Evolutionary conservation across 2,888 invertebrate species (phyloP), one percentile per base, ranked within the genome.

Genomic region (Anorthoa munda): DNA sequence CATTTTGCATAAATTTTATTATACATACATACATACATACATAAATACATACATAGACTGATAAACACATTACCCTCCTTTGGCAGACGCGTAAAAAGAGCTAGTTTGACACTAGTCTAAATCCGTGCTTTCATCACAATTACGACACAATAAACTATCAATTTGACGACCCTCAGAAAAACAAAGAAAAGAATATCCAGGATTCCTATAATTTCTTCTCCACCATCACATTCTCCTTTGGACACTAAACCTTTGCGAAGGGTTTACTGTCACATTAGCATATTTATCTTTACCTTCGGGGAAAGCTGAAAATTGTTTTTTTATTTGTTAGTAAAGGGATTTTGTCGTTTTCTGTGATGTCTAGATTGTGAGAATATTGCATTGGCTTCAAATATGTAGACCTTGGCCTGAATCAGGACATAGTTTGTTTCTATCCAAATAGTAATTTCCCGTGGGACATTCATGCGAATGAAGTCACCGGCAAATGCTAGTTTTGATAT

Each of bases 191-290:
- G 53, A 58, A 26, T 50, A 61, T 66, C 13, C 50, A 21, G 69
- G 51, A 67, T 60, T 45, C n/a, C 51, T 46, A 56, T 46, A 45
- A 70, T 70, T 26, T 65, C 58, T 15, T 66, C 26, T 72, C 31
- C 58, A 21, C 69, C 72, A 82, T 77, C 66, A 70, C 65, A 65
- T 66, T 58, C 53, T 23, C 67, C 51, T 23, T 5, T 2, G 18
- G n/a, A 9, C 63, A 66, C 65, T 76, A 74, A 83, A 71, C 64
- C 56, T 68, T 64, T 12, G 39, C 65, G 21, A 73, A 77, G 68
- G 77, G 73, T 77, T 82, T 84, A 70, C 75, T 70, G 64, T 77
- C 77, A 67, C 71, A 80, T 84, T 85, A 80, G 73, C 83, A 77
- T 84, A 82, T 82, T 75, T 77, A 84, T 77, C 66, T 71, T 56